phyloP scores from a whole-genome alignment of 53 echinoderm and acorn worm genomes.

The Pentamera pediparva region DNA sequence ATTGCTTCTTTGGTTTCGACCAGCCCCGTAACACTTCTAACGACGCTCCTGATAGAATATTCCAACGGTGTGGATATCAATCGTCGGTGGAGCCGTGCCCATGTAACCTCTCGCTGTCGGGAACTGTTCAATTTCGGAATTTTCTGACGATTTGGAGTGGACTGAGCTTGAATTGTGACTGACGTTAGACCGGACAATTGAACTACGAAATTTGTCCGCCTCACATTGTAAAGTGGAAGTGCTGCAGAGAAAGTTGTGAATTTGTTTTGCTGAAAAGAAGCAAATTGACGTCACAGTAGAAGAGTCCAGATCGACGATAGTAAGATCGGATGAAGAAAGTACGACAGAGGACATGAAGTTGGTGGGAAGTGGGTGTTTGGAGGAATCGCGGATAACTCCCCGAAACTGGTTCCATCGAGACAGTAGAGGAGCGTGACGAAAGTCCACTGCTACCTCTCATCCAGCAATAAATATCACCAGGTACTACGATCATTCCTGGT shows the following conservation, averaged over 20 bases:
- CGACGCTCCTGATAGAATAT: too few relatives aligned
- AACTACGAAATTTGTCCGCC: too few relatives aligned
- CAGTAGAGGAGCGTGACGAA: constrained; percentile 29
- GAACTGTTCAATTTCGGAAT: too few relatives aligned
- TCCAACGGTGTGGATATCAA: too few relatives aligned
- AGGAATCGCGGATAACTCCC: constrained; percentile 41
- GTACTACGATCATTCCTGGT: constrained; percentile 21
- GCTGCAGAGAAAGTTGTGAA: neutral
- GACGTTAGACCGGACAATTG: too few relatives aligned
- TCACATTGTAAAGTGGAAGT: too few relatives aligned
- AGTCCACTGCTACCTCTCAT: constrained; percentile 35
- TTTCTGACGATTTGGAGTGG: too few relatives aligned
- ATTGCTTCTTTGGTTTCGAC: too few relatives aligned
- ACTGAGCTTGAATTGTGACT: too few relatives aligned
- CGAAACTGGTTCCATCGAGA: constrained; percentile 37
- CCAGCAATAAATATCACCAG: constrained; percentile 28
- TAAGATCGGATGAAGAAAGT: constrained; percentile 31
- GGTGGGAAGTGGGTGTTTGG: constrained; percentile 56
- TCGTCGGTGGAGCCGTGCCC: too few relatives aligned
- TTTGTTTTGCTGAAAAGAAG: neutral
- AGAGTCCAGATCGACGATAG: constrained; percentile 24
- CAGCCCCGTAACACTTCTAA: too few relatives aligned
- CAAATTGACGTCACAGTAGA: neutral
- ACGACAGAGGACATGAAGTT: constrained; percentile 8
- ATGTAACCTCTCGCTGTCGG: too few relatives aligned